phyloP scores from a whole-genome alignment of 2,113 vertebrate species.

The Etia nguti region DNA sequence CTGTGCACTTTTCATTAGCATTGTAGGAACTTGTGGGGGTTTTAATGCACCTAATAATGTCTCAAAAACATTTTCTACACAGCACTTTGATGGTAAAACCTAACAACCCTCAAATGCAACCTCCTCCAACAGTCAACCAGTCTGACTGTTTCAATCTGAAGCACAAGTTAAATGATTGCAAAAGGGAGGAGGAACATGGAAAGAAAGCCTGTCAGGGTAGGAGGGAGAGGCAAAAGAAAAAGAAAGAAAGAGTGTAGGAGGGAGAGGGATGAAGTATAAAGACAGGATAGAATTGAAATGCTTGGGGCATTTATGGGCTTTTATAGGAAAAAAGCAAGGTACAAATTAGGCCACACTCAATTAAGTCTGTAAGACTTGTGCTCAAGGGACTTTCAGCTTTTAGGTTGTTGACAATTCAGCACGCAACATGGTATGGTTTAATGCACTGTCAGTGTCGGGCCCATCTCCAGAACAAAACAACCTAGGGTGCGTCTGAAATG shows the following conservation, averaged over 20 bases:
- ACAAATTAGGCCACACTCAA: conserved; percentile 73
- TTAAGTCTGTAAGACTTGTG: conserved; percentile 61
- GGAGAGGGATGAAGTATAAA: conserved; percentile 42
- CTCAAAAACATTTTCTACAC: conserved; percentile 11
- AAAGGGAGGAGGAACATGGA: neutral
- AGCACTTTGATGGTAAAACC: neutral
- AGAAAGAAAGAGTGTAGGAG: conserved; percentile 28
- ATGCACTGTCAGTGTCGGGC: conserved; percentile 26
- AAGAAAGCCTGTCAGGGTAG: conserved; percentile 41
- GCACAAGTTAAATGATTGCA: conserved; percentile 20
- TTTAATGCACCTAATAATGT: conserved; percentile 35
- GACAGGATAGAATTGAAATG: conserved; percentile 54
- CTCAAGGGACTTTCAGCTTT: conserved; percentile 68
- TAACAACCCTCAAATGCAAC: neutral
- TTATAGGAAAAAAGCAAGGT: conserved; percentile 58
- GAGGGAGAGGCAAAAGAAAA: conserved; percentile 10
- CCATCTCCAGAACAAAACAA: neutral
- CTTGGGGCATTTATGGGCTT: conserved; percentile 68
- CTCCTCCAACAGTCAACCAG: neutral
- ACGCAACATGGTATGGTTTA: conserved; percentile 39
- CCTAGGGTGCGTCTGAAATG: neutral
- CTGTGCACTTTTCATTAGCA: conserved; percentile 38
- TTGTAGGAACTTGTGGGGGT: neutral
- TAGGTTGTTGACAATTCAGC: conserved; percentile 52
- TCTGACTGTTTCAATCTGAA: conserved; percentile 7